Conservation (phyloP, 2,113 vertebrate genomes). For the Balaenoptera acutorostrata region DNA sequence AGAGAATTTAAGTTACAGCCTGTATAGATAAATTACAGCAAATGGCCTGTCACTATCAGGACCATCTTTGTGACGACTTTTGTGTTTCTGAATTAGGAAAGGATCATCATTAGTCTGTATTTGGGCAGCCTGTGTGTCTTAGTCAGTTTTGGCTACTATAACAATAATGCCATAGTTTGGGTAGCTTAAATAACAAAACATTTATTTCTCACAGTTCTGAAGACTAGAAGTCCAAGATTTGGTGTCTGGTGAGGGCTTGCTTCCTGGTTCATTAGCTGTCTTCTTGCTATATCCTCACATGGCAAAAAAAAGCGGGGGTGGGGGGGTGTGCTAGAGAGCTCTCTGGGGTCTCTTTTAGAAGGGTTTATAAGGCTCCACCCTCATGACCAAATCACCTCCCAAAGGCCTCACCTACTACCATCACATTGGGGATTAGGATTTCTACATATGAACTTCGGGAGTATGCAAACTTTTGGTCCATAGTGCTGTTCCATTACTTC, state of each 20-base stretch:
- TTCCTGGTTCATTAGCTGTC: not conserved
- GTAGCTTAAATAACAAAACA: not conserved
- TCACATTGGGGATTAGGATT: not conserved
- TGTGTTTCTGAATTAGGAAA: not conserved
- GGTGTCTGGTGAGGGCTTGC: not conserved
- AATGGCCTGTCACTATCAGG: not conserved
- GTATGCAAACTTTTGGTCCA: not conserved
- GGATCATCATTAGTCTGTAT: not conserved
- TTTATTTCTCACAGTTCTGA: conserved; percentile 1
- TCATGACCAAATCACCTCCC: not conserved
- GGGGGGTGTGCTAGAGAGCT: not conserved
- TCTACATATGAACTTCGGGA: not conserved
- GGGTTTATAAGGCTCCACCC: not conserved
- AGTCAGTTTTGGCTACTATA: not conserved
- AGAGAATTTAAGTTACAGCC: not conserved
- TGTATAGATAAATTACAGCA: not conserved
- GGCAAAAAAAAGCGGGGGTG: not conserved
- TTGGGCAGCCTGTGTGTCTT: not conserved
- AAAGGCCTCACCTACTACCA: not conserved
- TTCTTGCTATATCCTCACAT: not conserved
- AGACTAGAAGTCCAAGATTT: not conserved
- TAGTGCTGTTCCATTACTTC: not conserved
- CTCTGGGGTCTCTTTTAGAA: not conserved
- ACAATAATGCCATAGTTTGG: not conserved
- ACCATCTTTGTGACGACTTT: not conserved